These are phyloP conservation scores for Crotalus adamanteus DNA, from an alignment of 2,797 vertebrate genomes.

Conservation along the genomic window DNA sequence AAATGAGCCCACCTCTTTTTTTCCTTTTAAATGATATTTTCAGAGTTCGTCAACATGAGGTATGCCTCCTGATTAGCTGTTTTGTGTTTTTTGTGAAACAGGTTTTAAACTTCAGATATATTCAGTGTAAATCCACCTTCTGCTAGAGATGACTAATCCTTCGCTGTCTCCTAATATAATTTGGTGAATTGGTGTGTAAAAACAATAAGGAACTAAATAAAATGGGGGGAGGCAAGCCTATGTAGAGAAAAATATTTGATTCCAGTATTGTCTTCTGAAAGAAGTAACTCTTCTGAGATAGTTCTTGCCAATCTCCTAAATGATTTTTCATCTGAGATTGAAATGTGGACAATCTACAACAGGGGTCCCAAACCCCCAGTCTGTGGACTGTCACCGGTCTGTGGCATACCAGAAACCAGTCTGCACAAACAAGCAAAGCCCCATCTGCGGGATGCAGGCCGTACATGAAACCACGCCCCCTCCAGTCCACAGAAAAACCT, in stretches of 20 bases:
- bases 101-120: slow-evolving; percentile 55
- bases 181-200: not conserved
- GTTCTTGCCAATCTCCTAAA: no score
- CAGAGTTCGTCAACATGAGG: slow-evolving; percentile 43
- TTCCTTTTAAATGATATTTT: slow-evolving; percentile 50
- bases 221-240: not conserved
- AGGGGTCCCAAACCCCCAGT: no score
- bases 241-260: not conserved
- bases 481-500: no score
- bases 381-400: no score
- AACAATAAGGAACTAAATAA: not conserved
- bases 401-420: no score
- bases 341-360: not conserved
- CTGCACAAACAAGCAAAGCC: no score
- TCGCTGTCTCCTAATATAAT: not conserved
- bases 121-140: slow-evolving; percentile 20
- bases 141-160: not conserved
- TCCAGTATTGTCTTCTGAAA: not conserved
- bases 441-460: no score
- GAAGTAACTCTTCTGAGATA: not conserved
- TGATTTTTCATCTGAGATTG: not conserved
- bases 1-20: slow-evolving; percentile 18
- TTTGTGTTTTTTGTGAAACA: slow-evolving; percentile 40
- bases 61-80: slow-evolving; percentile 58
- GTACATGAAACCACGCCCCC: no score